Base-by-base conservation (phyloP, 1,140 invertebrate species). In the Drosophila pseudoananassae region DNA sequence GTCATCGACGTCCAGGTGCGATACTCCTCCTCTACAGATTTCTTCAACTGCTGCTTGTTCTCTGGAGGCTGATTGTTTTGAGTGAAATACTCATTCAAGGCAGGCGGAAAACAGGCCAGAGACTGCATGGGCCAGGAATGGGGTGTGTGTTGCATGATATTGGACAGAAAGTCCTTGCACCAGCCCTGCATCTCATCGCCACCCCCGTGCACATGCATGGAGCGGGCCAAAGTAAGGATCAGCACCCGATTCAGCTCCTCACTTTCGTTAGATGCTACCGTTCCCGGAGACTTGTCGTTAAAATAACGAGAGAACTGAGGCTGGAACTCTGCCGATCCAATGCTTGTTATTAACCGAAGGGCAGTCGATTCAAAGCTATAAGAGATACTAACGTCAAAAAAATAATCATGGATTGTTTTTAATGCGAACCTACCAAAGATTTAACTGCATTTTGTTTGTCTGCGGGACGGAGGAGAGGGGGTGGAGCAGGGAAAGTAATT, bases 1-100 rank as follows among this genome's bases (percentile, higher is more conserved):
- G 95, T 98, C 97, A 99, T 99, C 0, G 97, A 98, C 43, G 96
- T 96, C 98, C 98, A 99, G 90, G 98, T 99, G 45, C 97, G 93
- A 83, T 98, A 99, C 85, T 99, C 98, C 83, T 98, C 97, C 82
- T 98, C 97, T 0, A 98, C 97, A 1, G 96, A 96, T 92, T 97
- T 97, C 92, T 97, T 98, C 0, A 99, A 92, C 61, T 97, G 94
- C 82, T 96, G 96, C 84, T 98, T 98, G 80, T 98, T 97, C 89
- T 98, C 98, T 84, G 96, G 95, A 0, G 95, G 94, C n/a, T 96
- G 94, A 70, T 94, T 95, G 91, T 97, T 97, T 90, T 97, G 95
- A 1, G 92, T 71, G 47, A 94, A 94, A 89, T 98, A 99, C 73
- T 99, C 98, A 23, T 95, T 95, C 0, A 99, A 92, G 5, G 96